Percentiles rank a stretch among this genome's conserved stretches.
These are phyloP conservation scores for Noctua pronuba DNA, from an alignment of 2,888 invertebrate species.

Conservation along the genomic window DNA sequence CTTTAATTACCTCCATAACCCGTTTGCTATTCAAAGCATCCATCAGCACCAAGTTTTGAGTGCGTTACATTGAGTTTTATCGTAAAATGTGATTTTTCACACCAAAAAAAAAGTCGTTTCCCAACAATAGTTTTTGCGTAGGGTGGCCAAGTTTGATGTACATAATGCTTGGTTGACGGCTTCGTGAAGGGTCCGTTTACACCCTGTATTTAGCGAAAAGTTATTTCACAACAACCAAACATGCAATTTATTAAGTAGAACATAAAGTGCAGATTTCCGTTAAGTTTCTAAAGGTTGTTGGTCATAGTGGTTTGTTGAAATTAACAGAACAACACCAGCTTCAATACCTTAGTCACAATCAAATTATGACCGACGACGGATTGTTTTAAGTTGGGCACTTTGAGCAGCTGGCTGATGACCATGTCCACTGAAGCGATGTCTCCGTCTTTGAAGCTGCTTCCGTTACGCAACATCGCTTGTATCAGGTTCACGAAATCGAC, in stretches of 20 bases:
- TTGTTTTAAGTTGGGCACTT: constrained; percentile 75
- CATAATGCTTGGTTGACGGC: too few species aligned
- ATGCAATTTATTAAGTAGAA: not conserved
- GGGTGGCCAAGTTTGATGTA: too few species aligned
- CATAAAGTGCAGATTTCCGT: not conserved
- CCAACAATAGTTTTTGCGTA: too few species aligned
- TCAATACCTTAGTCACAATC: constrained; percentile 79
- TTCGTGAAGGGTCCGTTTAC: too few species aligned
- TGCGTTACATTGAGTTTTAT: too few species aligned
- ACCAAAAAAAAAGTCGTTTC: too few species aligned
- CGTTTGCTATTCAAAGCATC: too few species aligned
- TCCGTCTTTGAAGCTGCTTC: constrained; percentile 62
- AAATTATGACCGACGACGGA: constrained; percentile 73
- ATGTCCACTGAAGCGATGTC: constrained; percentile 74
- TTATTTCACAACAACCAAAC: not conserved
- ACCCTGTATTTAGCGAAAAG: too few species aligned
- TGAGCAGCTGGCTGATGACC: constrained; percentile 74
- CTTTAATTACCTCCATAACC: too few species aligned
- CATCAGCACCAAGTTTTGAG: too few species aligned
- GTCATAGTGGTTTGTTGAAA: not conserved
- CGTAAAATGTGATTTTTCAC: too few species aligned
- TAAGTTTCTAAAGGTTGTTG: not conserved
- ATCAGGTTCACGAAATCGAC: constrained; percentile 73
- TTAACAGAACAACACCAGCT: not conserved
- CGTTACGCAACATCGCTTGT: constrained; percentile 65